Base-by-base conservation (phyloP, 2,797 vertebrate genomes). In the Distichodus sexfasciatus region DNA sequence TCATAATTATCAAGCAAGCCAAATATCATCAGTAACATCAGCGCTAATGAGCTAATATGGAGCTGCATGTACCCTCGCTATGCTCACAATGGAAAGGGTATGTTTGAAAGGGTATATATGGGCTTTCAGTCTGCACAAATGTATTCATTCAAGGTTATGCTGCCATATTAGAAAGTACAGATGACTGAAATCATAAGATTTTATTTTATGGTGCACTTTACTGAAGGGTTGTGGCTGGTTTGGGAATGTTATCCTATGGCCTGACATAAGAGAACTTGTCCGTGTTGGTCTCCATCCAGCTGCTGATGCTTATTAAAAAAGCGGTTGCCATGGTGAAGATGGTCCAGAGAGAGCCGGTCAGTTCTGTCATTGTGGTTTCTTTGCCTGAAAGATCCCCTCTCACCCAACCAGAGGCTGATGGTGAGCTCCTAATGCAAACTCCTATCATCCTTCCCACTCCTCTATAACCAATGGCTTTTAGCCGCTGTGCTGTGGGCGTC, bases 341-440 rank as follows among this genome's bases (percentile, higher is more conserved):
- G 17, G 35, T 47, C 23, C 29, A 35, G 50, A 50, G 29, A 61
- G 33, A 35, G 23, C 12, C 11, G 40, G 33, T 66, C 33, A 55
- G 10, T 28, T 68, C 50, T 69, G 46, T 63, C 50, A 29, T 12
- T 3, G 17, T 33, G 47, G 47, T 51, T 29, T 53, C 50, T 31
- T 28, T 50, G 23, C 6, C 14, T 12, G 24, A 24, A 9, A 62
- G 29, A 43, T 23, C 31, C 23, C 46, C 36, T 40, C 31, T 11
- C 9, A 8, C 28, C 15, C 14, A 19, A 24, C 54, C n/a, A n/a
- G n/a, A 57, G 11, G 54, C 43, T 43, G 17, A 51, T 36, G 40
- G 11, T 17, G 77, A 15, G n/a, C 74, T 82, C 78, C 84, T 78
- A 81, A 77, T 78, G 46, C 43, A 59, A 61, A 69, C 70, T 28